These are phyloP conservation scores for Eurois occulta DNA, from an alignment of 2,888 invertebrate species.

Conservation along the genomic window DNA sequence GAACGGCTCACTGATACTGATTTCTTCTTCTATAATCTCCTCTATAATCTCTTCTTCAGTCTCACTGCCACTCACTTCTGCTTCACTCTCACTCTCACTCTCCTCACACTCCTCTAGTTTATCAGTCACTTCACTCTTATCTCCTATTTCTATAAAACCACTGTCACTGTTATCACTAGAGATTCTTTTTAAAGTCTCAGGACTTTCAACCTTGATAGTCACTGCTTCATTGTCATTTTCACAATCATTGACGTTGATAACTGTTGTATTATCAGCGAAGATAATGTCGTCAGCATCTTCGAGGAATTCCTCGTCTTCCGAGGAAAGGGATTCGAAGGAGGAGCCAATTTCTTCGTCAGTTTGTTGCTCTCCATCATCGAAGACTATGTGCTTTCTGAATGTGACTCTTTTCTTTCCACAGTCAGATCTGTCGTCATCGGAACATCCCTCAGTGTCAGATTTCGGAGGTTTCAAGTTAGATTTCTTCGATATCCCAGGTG, in stretches of 20 bases:
- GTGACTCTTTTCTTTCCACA: slow-evolving; percentile 86
- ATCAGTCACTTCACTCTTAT: slow-evolving; percentile 78
- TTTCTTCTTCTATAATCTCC: slow-evolving; percentile 73
- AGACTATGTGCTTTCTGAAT: slow-evolving; percentile 87
- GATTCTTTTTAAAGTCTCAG: slow-evolving; percentile 79
- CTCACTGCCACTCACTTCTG: slow-evolving; percentile 75
- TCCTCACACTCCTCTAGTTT: slow-evolving; percentile 62
- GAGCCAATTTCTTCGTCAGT: slow-evolving; percentile 86
- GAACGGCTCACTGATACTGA: slow-evolving; percentile 50
- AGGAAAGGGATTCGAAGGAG: slow-evolving; percentile 85
- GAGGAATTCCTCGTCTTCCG: slow-evolving; percentile 83
- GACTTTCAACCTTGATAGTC: slow-evolving; percentile 78
- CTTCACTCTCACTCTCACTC: slow-evolving; percentile 78
- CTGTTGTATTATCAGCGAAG: slow-evolving; percentile 80
- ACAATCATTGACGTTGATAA: slow-evolving; percentile 77
- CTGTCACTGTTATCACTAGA: slow-evolving; percentile 89
- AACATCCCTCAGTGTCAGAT: slow-evolving; percentile 85
- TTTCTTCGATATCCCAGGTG: slow-evolving; percentile 80
- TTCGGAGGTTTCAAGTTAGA: slow-evolving; percentile 86
- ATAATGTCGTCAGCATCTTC: slow-evolving; percentile 82
- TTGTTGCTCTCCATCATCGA: slow-evolving; percentile 88
- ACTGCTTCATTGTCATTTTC: slow-evolving; percentile 69
- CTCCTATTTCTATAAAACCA: slow-evolving; percentile 86
- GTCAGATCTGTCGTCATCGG: slow-evolving; percentile 87
- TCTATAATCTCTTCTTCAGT: slow-evolving; percentile 74